Base-by-base conservation (phyloP, 2,888 invertebrate genomes). In the Agonopterix heracliana region DNA sequence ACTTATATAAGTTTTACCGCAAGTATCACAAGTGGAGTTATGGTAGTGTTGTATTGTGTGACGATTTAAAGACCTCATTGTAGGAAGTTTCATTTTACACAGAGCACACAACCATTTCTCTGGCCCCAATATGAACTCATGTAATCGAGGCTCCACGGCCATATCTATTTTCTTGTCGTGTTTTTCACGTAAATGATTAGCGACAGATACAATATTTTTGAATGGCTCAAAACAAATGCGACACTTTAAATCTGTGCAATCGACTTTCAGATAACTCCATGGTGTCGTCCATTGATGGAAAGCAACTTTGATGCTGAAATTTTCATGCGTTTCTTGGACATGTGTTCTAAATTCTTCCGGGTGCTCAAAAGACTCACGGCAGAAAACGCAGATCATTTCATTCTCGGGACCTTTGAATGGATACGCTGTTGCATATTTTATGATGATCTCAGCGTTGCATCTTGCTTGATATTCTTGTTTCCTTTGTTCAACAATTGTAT, bases 361-460 rank as follows among this genome's bases (percentile, higher is more conserved):
- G 35, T 66, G 64, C 3, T 51, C 50, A 49, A 63, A 71, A 36
- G 50, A 52, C 41, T 64, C 61, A 52, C 55, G 59, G 59, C 71
- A 71, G 60, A 68, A 74, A 34, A 68, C 65, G 53, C 73, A 73
- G 40, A 60, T 56, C 54, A 66, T 54, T 3, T 51, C 49, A 49
- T 54, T 54, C 35, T 61, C 62, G 4, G 68, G 70, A 40, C 71
- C 60, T 50, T 67, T 59, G 61, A 75, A 74, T 47, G 74, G 75
- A 60, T 68, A 72, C 46, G 67, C 71, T 47, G 74, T 72, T 40
- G 68, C 54, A 56, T 64, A 54, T 57, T 63, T 55, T 52, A 73
- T 56, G 54, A 75, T 55, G 36, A 66, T 52, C 55, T 60, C 60
- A 46, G 70, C 71, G 60, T 74, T 74, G 54, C 55, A 55, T 54